phyloP scores from a whole-genome alignment of 64 coral and sea anemone genomes.

The Acropora yongei region DNA sequence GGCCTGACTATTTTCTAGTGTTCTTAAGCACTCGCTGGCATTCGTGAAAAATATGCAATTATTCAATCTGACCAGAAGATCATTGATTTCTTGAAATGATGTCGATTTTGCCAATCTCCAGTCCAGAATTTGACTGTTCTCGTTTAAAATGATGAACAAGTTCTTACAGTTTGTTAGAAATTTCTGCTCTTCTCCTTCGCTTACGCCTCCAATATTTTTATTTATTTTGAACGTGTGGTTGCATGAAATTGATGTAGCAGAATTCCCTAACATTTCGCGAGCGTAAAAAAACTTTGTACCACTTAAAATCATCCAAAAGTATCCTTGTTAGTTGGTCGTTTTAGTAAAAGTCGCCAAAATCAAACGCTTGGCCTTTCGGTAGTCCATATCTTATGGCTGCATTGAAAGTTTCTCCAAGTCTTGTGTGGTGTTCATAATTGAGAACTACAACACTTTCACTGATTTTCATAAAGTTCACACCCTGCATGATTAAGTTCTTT shows the following conservation, averaged over 20 bases:
- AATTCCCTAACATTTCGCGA: constrained; percentile 17
- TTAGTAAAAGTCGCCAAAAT: constrained; percentile 22
- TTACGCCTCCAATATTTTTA: constrained; percentile 61
- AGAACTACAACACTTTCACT: constrained; percentile 45
- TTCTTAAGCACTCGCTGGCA: constrained; percentile 37
- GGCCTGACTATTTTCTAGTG: not conserved
- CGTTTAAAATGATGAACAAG: constrained; percentile 69
- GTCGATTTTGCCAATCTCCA: constrained; percentile 64
- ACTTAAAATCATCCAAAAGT: constrained; percentile 52
- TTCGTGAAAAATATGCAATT: constrained; percentile 58
- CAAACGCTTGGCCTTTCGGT: not conserved
- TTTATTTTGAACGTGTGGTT: constrained; percentile 77
- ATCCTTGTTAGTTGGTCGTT: constrained; percentile 58
- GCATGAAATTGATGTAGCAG: constrained; percentile 55
- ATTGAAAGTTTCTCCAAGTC: constrained; percentile 15
- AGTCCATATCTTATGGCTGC: not conserved
- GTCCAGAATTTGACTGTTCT: constrained; percentile 58
- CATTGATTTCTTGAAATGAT: constrained; percentile 56
- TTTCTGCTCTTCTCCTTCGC: constrained; percentile 2
- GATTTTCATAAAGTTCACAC: constrained; percentile 52
- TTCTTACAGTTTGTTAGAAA: constrained; percentile 57
- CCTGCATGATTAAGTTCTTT: constrained; percentile 1
- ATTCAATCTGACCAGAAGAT: constrained; percentile 13
- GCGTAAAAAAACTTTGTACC: not conserved
- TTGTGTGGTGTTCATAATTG: constrained; percentile 26